phyloP scores from a whole-genome alignment of 2,113 vertebrate genomes.

The Oncorhynchus nerka region DNA sequence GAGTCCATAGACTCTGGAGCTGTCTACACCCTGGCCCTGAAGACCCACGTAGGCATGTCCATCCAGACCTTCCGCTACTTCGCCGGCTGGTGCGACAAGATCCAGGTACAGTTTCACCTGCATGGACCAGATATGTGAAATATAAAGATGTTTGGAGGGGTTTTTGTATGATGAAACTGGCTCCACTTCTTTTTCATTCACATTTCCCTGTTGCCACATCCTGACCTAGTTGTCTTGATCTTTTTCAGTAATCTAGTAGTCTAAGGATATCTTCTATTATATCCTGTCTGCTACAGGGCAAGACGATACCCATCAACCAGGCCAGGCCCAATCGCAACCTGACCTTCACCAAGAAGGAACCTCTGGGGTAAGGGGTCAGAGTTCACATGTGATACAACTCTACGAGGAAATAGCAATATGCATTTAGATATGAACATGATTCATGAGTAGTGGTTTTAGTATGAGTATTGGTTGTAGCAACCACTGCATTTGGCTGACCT shows the following conservation, averaged over 20 bases:
- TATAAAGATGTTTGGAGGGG: not conserved
- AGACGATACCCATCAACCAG: conserved; percentile 82
- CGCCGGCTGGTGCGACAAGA: conserved; percentile 79
- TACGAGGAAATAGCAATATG: not conserved
- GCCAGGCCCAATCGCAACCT: conserved; percentile 81
- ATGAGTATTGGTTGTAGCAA: not conserved
- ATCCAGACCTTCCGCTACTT: conserved; percentile 83
- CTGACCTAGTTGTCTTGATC: too few relatives aligned
- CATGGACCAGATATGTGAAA: too few relatives aligned
- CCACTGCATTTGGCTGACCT: not conserved
- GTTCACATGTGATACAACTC: not conserved
- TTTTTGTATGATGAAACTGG: not conserved
- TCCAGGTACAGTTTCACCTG: not conserved
- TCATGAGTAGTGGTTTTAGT: not conserved
- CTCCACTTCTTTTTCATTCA: too few relatives aligned
- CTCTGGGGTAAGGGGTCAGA: conserved; percentile 65
- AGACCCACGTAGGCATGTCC: conserved; percentile 83
- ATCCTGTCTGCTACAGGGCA: conserved; percentile 61
- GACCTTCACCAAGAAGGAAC: conserved; percentile 78
- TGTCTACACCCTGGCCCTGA: conserved; percentile 80
- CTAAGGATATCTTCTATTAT: not conserved
- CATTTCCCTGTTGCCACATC: too few relatives aligned
- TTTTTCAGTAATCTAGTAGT: too few relatives aligned
- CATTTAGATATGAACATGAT: not conserved
- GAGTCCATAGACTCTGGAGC: conserved; percentile 80